Evolutionary conservation across 1,140 invertebrate genomes (phyloP), one percentile per base, ranked within the genome.

Genomic region (Eumaeus atala): DNA sequence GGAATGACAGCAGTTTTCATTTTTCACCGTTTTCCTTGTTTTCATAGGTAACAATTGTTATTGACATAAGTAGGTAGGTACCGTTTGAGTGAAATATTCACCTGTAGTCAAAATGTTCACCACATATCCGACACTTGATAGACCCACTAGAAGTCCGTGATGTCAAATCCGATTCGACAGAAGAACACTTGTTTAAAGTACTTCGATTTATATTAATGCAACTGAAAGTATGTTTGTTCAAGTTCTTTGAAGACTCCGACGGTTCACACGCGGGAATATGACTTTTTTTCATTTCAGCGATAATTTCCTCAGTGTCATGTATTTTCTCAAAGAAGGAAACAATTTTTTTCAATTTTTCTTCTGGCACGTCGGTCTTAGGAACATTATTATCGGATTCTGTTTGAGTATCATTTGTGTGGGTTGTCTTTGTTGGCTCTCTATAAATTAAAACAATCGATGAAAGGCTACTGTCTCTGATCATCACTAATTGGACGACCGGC

Each of bases 271-370:
- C 67, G 1, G 72, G 74, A 44, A 51, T 68, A 36, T 63, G 59
- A 51, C 61, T 71, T 38, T 75, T 79, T 48, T 74, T 78, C 0
- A 78, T 60, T 11, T 74, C 74, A 1, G 64, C 51, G 0, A 80
- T 9, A 33, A 76, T 61, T 42, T 77, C 66, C 3, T 80, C 71
- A 0, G 74, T 67, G 48, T 83, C 71, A 0, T 59, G 49, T 0
- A 85, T 70, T 57, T 80, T 83, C 21, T 85, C 82, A 37, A 85
- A 83, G 47, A 85, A 85, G 0, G 82, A 85, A 0, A 85, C 74
- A 1, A 83, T 80, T 47, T 84, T 84, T 56, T 82, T 82, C 6
- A 85, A 52, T 53, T 85, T 84, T 2, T 84, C 80, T 57, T 83
- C 79, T 10, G 70, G 72, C 0, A 80, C 61, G 0, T 73, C 67